Evolutionary conservation across 2,888 invertebrate genomes (phyloP), one percentile per base, ranked within the genome.

Genomic region (Junonia oenone): DNA sequence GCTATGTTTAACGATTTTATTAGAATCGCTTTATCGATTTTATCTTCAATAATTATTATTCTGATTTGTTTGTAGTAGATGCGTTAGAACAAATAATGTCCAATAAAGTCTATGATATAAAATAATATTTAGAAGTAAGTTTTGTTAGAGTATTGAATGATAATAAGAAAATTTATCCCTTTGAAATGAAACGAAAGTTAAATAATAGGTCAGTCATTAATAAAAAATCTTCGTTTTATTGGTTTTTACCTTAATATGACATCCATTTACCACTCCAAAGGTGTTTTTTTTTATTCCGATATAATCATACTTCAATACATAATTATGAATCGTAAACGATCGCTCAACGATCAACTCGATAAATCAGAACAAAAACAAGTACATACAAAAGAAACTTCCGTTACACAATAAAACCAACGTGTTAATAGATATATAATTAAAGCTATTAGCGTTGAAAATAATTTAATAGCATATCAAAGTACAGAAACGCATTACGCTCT

Each of bases 341-440:
- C 31, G 33, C 43, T 49, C 35, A 40, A 37, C 31, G 33, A 33
- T 49, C 35, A 40, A 37, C 26, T 40, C 17, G 17, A 19, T 22
- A 37, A 38, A 50, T 55, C 26, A 37, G 19, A 15, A 17, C 37
- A 51, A 31, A 51, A 50, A 50, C 37, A 38, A 31, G 43, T 45
- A 38, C 33, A 22, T n/a, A 50, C 11, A 45, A 55, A 37, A 55
- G 13, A 33, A 38, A 46, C 46, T 51, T 14, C 38, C 14, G 26
- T 46, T 35, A 46, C 31, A 46, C 33, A 51, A 29, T 48, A 35
- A 35, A 57, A 40, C 53, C 50, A 59, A 51, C 31, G 40, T 45
- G 19, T 48, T 55, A 60, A 55, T 50, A 58, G 54, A 58, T 35
- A 45, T 55, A 37, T 59, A 60, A 63, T 59, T 62, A 55, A 52